Evolutionary conservation across 2,113 vertebrate genomes (phyloP), one percentile per base, ranked within the genome.

Genomic region (Balaeniceps rex): DNA sequence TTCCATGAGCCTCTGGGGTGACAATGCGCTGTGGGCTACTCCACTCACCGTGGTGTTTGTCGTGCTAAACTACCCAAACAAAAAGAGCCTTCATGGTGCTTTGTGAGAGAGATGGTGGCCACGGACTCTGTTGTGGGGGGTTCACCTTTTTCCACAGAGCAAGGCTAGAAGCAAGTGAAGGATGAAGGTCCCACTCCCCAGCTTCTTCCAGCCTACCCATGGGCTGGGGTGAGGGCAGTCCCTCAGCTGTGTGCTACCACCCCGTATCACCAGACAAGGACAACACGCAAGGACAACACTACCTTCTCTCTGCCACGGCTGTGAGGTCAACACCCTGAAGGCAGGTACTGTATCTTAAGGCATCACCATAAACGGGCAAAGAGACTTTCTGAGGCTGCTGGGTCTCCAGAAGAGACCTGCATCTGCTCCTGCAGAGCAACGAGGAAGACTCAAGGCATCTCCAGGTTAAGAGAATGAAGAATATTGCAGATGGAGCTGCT

Each of bases 101-200:
- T 68, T 69, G 22, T 69, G 68, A 36, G 49, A 69, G 61, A 80
- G 33, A 19, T 49, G 74, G 61, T 75, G 61, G 49, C 49, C 54
- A 44, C 1, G 0, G 54, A 68, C 33, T 83, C 65, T 18, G 21
- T 4, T 1, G 1, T 4, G 3, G 21, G 36, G 13, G 13, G 40
- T 46, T 64, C 49, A 70, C 34, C 49, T 25, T 34, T 76, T 72
- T 74, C 42, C 18, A 57, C 36, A 52, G 25, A 69, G 42, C 55
- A 64, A 13, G 26, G 55, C 29, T 75, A 84, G 36, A 79, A 13
- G 29, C 21, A 74, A 29, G 29, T n/a, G 60, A 46, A 83, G 21
- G 54, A 46, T 6, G 16, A 64, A 38, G 57, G 12, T 76, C 44
- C 31, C 44, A 23, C 34, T 71, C 33, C 36, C 12, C 16, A 54